These are phyloP conservation scores for Drosophila parthenogenetica DNA, from an alignment of 2,888 invertebrate species.

Conservation along the genomic window DNA sequence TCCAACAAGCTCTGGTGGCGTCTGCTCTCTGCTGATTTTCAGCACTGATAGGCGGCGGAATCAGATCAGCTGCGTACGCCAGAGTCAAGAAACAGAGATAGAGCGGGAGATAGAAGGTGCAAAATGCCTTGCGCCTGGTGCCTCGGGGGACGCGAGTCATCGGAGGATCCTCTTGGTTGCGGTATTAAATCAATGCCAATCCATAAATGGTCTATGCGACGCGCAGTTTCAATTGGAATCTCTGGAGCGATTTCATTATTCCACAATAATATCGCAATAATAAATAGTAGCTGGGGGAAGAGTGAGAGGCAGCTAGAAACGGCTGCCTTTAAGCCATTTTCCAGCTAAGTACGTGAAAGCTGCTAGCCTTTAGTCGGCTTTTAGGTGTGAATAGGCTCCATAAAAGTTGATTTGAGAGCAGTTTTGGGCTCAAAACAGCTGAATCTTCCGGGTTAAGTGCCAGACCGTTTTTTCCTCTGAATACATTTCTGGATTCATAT, in stretches of 20 bases:
- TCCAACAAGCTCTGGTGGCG: constrained; percentile 47
- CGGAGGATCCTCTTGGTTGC: constrained; percentile 38
- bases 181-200: constrained; percentile 82
- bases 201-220: constrained; percentile 75
- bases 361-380: constrained; percentile 1
- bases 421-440: background rate
- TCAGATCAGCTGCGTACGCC: constrained; percentile 75
- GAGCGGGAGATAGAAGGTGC: constrained; percentile 68
- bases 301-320: constrained; percentile 1
- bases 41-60: constrained; percentile 74
- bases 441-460: too few species aligned
- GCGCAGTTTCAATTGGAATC: constrained; percentile 73
- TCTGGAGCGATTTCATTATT: constrained; percentile 74
- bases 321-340: constrained; percentile 32
- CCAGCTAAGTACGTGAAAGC: constrained; percentile 32
- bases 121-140: constrained; percentile 82
- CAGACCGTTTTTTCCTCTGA: too few species aligned
- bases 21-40: constrained; percentile 62
- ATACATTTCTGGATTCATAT: background rate
- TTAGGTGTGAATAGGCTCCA: constrained; percentile 49
- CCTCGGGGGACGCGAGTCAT: constrained; percentile 77
- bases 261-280: constrained; percentile 69
- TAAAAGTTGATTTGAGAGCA: constrained; percentile 14
- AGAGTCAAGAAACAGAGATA: constrained; percentile 35
- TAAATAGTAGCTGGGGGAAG: background rate